Percentiles rank a stretch among this genome's conserved stretches.
phyloP scores from a whole-genome alignment of 2,888 invertebrate species.

The Venusia cambrica region DNA sequence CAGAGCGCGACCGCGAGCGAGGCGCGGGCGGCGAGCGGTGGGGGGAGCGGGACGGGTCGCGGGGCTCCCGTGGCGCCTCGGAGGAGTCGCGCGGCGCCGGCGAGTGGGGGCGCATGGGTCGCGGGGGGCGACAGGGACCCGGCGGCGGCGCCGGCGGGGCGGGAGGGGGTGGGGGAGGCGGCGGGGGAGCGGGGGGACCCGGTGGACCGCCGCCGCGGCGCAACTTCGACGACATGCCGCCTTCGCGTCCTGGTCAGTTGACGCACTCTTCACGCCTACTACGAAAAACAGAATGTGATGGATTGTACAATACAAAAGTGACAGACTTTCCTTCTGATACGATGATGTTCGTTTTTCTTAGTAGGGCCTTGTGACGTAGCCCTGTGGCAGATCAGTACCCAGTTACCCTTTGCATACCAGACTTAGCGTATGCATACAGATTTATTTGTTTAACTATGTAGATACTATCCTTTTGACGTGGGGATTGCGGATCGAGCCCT shows the following conservation, averaged over 20 bases:
- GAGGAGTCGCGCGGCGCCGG: slow-evolving; percentile 58
- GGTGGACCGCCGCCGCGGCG: slow-evolving; percentile 45
- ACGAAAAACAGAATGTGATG: too few relatives aligned
- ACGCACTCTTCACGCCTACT: too few relatives aligned
- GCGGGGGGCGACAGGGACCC: slow-evolving; percentile 40
- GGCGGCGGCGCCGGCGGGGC: slow-evolving; percentile 49
- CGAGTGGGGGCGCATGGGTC: slow-evolving; percentile 66
- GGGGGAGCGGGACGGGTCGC: slow-evolving; percentile 49
- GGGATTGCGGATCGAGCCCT: too few relatives aligned
- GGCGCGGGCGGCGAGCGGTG: slow-evolving; percentile 63
- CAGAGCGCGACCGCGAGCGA: slow-evolving; percentile 54
- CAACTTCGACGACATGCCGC: slow-evolving; percentile 69
- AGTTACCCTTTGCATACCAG: too few relatives aligned
- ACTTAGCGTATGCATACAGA: too few relatives aligned
- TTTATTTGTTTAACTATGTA: too few relatives aligned
- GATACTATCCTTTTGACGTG: too few relatives aligned
- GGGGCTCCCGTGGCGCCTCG: slow-evolving; percentile 62
- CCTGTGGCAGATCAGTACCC: too few relatives aligned
- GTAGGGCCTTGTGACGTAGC: too few relatives aligned
- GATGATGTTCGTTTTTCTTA: too few relatives aligned
- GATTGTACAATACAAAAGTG: too few relatives aligned
- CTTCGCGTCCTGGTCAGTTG: slow-evolving; percentile 58
- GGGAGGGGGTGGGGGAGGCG: slow-evolving; percentile 64
- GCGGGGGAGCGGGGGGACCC: slow-evolving; percentile 44
- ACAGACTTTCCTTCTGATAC: too few relatives aligned